Evolutionary conservation across 2,888 invertebrate genomes (phyloP), one percentile per base, ranked within the genome.

Genomic region (Osmoderma eremita): DNA sequence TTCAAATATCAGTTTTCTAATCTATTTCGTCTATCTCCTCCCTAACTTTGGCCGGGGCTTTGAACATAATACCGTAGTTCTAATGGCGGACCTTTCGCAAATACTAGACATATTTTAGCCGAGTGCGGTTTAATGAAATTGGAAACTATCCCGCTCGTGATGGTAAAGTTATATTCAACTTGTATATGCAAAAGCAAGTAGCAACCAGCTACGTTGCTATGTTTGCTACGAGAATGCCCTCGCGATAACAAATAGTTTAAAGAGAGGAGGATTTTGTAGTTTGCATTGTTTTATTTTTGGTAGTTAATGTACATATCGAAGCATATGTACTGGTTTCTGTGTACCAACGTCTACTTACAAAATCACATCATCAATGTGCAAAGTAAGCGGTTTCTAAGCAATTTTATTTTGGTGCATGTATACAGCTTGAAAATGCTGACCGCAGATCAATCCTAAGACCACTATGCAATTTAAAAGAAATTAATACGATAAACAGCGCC

Each of bases 91-190:
- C 65, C 51, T 65, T 56, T 69, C 67, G 68, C 72, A 72, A 73
- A 74, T 73, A 71, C 74, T 75, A 73, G 73, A 74, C 74, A 75
- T 75, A 75, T 75, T 75, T 75, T 70, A 71, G 70, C 69, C 63
- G 64, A 69, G 68, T 72, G 72, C 70, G 74, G 74, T 72, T 73
- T 71, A 72, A 72, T 74, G 70, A 74, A 75, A 75, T 74, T 75
- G 73, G 72, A 74, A 74, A 75, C 73, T 72, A 73, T 73, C 73
- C 70, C 65, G 66, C 50, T 45, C 61, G 71, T 70, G 69, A 72
- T 70, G 67, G 71, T 68, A 68, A 72, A 72, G 72, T 72, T 72
- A 61, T 56, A 63, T 64, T 42, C 63, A 63, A 67, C 67, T 67
- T 67, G n/a, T n/a, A 48, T 41, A 22, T 58, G 24, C 45, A 24